Evolutionary conservation across 2,797 vertebrate species (phyloP), one percentile per base, ranked within the genome.

Genomic region (Melanogrammus aeglefinus): DNA sequence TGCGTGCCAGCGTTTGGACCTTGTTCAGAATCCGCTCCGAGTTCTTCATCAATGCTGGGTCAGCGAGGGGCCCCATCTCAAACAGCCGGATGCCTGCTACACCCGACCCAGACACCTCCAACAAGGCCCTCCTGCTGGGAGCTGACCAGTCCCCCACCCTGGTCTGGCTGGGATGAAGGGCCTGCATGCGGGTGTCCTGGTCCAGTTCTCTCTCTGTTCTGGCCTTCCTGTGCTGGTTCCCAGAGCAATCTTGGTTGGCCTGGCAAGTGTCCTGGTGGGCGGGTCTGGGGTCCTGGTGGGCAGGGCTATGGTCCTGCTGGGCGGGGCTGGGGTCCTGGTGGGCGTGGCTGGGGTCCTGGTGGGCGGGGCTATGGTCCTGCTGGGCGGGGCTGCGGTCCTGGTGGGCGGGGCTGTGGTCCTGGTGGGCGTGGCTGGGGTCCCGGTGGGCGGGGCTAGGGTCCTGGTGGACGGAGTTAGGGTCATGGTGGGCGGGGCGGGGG

Each of bases 1-100:
- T 96, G 14, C 90, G 93, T 2, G 96, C 96, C 84, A 98, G 33
- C 24, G 95, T 95, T 41, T 97, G 96, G 24, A 97, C 97, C n/a
- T 96, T 96, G 81, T 93, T 97, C 0, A 96, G 90, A 33, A 97
- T 95, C 13, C 95, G 94, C 80, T 96, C 95, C 0, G 95, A 95
- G 79, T 94, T 93, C 16, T 95, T 94, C 41, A 95, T 82, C 6
- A 95, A 84, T 7, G 92, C 91, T 0, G 92, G 80, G 75, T 93
- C 92, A 38, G 83, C 84, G 33, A 83, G 84, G 1, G 92, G 90
- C 33, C 84, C 80, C 2, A 81, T 88, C 76, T 94, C 94, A 10
- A 94, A 95, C 14, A 95, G 82, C 5, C 90, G 85, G 0, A 95
- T 90, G 16, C 90, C 84, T 0, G 91, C 84, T 0, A 93, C 86